Conservation (phyloP, 2,113 vertebrate species). For the Nicator chloris region DNA sequence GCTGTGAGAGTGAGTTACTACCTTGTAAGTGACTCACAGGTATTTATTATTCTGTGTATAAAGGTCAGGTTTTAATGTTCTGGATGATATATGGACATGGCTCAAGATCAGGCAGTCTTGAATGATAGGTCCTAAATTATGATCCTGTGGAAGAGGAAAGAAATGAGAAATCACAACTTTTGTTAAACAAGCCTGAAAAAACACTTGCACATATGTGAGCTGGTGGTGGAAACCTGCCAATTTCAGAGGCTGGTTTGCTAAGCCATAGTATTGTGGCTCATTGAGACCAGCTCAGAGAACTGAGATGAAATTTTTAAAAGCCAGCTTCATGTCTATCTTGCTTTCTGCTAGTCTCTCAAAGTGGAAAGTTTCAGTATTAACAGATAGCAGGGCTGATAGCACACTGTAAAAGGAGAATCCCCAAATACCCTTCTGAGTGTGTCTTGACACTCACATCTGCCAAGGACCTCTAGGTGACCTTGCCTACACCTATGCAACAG, state of each 20-base stretch:
- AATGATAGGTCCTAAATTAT: constrained; percentile 72
- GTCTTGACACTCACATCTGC: not conserved
- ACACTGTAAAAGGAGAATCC: not conserved
- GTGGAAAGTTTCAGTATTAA: not conserved
- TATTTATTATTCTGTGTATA: constrained; percentile 72
- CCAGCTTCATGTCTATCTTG: not conserved
- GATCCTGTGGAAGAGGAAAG: constrained; percentile 48
- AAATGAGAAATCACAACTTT: constrained; percentile 64
- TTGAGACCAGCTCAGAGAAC: not conserved
- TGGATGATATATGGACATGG: constrained; percentile 69
- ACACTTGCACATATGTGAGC: not conserved
- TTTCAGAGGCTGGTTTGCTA: not conserved
- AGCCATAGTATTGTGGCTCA: not conserved
- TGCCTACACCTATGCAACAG: not conserved
- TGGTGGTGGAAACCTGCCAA: not conserved
- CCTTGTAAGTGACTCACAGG: constrained; percentile 66
- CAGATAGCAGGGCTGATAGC: not conserved
- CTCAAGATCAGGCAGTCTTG: constrained; percentile 65
- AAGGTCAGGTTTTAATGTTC: constrained; percentile 76
- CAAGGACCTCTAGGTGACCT: not conserved
- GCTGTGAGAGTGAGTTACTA: constrained; percentile 64
- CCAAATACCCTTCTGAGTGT: not conserved
- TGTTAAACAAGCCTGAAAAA: constrained; percentile 17
- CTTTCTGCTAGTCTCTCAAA: not conserved
- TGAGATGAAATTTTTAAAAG: not conserved